These are phyloP conservation scores for Macrotrachela quadricornifera DNA, from an alignment of 1,140 invertebrate species.

Conservation along the genomic window DNA sequence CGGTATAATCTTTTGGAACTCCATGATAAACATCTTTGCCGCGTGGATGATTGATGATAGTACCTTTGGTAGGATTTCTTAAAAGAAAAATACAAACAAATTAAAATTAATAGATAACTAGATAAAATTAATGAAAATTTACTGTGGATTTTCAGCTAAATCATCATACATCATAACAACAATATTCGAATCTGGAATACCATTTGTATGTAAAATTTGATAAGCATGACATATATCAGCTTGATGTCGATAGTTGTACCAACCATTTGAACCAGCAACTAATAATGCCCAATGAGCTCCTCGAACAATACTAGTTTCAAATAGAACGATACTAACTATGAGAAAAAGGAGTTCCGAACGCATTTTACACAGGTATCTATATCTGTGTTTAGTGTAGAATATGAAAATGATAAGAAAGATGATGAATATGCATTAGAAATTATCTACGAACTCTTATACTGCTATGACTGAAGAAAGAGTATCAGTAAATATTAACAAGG, in stretches of 20 bases:
- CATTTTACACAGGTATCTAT: no score
- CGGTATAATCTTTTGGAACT: constrained; percentile 39
- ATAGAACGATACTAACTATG: no score
- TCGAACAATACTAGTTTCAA: no score
- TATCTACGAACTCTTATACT: no score
- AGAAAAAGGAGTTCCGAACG: no score
- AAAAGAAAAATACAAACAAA: constrained; percentile 16
- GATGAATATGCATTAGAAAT: no score
- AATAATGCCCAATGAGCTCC: constrained; percentile 36
- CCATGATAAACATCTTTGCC: constrained; percentile 40
- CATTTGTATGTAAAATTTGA: constrained; percentile 37
- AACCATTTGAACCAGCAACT: constrained; percentile 39
- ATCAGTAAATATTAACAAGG: no score
- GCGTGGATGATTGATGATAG: constrained; percentile 39
- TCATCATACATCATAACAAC: constrained; percentile 46
- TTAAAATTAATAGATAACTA: constrained; percentile 1
- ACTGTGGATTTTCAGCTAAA: constrained; percentile 36
- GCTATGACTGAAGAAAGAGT: no score
- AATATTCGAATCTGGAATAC: constrained; percentile 38
- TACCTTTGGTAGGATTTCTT: constrained; percentile 39
- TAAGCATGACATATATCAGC: constrained; percentile 43
- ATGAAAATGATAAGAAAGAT: no score
- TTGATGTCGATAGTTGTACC: constrained; percentile 41
- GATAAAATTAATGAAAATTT: constrained; percentile 11
- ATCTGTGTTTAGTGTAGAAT: no score